These are phyloP conservation scores for Eueides isabella DNA, from an alignment of 1,140 invertebrate species.

Conservation along the genomic window DNA sequence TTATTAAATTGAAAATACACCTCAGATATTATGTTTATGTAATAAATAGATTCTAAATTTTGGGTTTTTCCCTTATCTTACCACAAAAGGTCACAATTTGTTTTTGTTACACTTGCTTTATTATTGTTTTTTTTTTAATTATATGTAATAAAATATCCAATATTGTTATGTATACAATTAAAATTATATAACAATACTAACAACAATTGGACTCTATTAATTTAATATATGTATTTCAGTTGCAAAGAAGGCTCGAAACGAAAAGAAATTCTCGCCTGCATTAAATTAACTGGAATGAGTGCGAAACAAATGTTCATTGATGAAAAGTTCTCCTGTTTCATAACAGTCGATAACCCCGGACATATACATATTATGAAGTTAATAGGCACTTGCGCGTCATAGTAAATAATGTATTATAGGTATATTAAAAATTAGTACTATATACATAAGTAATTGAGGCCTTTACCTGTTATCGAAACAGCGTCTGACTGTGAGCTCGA, in stretches of 20 bases:
- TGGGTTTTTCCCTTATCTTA: too few relatives aligned
- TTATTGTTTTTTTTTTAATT: too few relatives aligned
- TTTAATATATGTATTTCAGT: constrained; percentile 40
- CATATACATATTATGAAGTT: constrained; percentile 72
- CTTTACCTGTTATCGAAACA: too few relatives aligned
- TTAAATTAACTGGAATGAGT: constrained; percentile 71
- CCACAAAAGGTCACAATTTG: too few relatives aligned
- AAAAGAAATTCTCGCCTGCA: constrained; percentile 70
- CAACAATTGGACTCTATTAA: too few relatives aligned
- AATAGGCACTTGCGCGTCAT: constrained; percentile 41
- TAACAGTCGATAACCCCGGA: constrained; percentile 73
- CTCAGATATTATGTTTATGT: too few relatives aligned
- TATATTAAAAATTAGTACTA: neutral
- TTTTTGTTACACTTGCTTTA: too few relatives aligned
- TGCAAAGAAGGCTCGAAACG: constrained; percentile 71
- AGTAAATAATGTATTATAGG: constrained; percentile 13
- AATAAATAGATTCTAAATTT: too few relatives aligned
- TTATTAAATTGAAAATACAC: too few relatives aligned
- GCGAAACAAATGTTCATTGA: constrained; percentile 65
- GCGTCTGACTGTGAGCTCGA: too few relatives aligned
- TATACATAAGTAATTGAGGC: neutral
- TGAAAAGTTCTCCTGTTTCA: constrained; percentile 71
- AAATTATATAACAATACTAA: too few relatives aligned
- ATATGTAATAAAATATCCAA: neutral
- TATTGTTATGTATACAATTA: neutral